phyloP scores from a whole-genome alignment of 2,113 vertebrate species.

The Coreoperca whiteheadi region DNA sequence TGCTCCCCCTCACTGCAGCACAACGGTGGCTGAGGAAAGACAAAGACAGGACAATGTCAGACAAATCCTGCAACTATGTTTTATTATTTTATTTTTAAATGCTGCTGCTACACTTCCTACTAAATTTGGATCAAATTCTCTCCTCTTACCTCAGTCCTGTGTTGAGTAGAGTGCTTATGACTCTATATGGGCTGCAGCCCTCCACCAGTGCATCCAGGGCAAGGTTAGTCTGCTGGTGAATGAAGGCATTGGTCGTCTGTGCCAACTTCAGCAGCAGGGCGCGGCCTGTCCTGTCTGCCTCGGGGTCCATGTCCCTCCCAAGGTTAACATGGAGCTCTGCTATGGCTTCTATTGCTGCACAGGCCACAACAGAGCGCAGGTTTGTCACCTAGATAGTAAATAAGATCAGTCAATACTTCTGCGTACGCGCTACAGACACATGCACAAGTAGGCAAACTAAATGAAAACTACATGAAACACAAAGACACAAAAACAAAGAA shows the following conservation, averaged over 20 bases:
- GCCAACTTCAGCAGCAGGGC: conserved; percentile 12
- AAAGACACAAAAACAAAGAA: not conserved
- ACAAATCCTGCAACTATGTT: not conserved
- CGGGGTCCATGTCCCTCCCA: not conserved
- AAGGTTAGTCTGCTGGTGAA: not conserved
- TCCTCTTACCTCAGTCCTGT: not conserved
- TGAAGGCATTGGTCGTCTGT: not conserved
- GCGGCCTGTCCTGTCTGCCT: not conserved
- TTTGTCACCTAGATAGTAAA: not conserved
- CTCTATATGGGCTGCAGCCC: not conserved
- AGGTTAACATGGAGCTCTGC: not conserved
- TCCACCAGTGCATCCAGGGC: not conserved
- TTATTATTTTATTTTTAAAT: not conserved
- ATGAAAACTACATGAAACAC: not conserved
- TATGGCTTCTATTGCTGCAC: not conserved
- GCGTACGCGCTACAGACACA: not conserved
- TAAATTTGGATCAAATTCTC: not conserved
- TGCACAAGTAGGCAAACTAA: too few species aligned
- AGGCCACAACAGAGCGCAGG: not conserved
- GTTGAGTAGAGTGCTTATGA: not conserved
- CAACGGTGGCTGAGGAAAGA: not conserved
- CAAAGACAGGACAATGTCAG: not conserved
- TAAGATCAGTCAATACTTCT: not conserved
- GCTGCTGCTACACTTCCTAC: too few species aligned
- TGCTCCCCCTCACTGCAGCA: not conserved